Base-by-base conservation (phyloP, 2,888 invertebrate genomes). In the Athetis lepigone region DNA sequence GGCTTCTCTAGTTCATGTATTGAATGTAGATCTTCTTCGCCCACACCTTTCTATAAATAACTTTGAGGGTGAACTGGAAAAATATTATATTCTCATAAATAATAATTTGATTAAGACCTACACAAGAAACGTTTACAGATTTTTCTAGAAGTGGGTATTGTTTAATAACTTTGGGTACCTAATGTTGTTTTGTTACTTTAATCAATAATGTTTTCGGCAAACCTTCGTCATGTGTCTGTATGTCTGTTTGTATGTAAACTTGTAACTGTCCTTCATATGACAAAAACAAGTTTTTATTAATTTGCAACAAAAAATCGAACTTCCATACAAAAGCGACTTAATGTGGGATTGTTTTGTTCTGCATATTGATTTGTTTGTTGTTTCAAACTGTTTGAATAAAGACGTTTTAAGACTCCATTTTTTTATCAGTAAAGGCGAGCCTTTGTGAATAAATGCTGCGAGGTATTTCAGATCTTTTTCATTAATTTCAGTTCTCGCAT, bases 21-120 rank as follows among this genome's bases (percentile, higher is more conserved):
- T 61, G 60, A 49, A 55, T 60, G 46, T 11, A 45, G 42, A 69
- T 55, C 43, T 56, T 21, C 58, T 58, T 39, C 49, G 51, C 62
- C 70, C 55, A 65, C 76, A 65, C 65, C 50, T 27, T 57, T 59
- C 76, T 75, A 72, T 75, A 66, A 69, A 75, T 75, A 75, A 60
- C 43, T 27, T 40, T 47, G 46, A 65, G 57, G 55, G 69, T 51
- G 49, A 54, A 33, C 71, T 60, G 45, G 55, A 43, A 36, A 71
- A 68, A 68, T 55, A 59, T 66, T 50, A 59, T 66, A 54, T 52
- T 47, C 61, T 21, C 19, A 46, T 58, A 65, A 73, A 59, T 54
- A 59, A 62, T 65, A 59, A 54, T 57, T 42, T 51, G 45, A 13
- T 58, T 46, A 9, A 39, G 2, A 66, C 45, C 37, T 69, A 58